Percentiles rank a stretch among this genome's conserved stretches.
Conservation (phyloP, 2,113 vertebrate species). For the Urocitellus parryii region DNA sequence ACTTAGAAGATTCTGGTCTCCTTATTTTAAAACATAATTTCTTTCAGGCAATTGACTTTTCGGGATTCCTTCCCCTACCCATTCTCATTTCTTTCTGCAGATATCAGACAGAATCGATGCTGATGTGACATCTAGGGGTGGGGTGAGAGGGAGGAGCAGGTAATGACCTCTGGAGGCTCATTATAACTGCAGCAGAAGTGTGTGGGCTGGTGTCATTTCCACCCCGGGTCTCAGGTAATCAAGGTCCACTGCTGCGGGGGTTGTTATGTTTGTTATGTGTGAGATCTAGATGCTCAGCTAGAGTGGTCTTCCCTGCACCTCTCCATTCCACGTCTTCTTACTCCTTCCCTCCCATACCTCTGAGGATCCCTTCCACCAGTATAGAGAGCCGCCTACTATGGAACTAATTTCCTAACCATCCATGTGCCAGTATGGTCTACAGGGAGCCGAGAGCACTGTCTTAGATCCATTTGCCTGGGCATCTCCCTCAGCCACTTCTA, state of each 20-base stretch:
- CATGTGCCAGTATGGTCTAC: background rate
- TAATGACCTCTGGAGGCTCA: background rate
- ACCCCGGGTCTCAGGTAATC: background rate
- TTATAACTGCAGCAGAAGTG: background rate
- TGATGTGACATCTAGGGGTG: background rate
- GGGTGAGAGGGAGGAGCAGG: background rate
- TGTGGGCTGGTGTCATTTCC: background rate
- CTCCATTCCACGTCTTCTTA: background rate
- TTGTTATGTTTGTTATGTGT: background rate
- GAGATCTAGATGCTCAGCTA: background rate
- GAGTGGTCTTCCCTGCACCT: background rate
- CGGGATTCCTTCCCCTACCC: background rate
- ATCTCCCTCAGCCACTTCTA: background rate
- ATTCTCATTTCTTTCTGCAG: background rate
- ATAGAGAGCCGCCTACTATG: background rate
- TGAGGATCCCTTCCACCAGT: background rate
- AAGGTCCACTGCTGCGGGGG: background rate
- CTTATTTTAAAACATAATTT: background rate
- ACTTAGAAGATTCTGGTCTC: background rate
- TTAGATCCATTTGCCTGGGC: background rate
- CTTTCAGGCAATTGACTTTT: background rate
- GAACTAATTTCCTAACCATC: background rate
- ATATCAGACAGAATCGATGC: background rate
- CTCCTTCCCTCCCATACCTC: background rate
- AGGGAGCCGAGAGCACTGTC: background rate